These are phyloP conservation scores for Arbacia lixula DNA, from an alignment of 53 echinoderm and acorn worm genomes.

Conservation along the genomic window DNA sequence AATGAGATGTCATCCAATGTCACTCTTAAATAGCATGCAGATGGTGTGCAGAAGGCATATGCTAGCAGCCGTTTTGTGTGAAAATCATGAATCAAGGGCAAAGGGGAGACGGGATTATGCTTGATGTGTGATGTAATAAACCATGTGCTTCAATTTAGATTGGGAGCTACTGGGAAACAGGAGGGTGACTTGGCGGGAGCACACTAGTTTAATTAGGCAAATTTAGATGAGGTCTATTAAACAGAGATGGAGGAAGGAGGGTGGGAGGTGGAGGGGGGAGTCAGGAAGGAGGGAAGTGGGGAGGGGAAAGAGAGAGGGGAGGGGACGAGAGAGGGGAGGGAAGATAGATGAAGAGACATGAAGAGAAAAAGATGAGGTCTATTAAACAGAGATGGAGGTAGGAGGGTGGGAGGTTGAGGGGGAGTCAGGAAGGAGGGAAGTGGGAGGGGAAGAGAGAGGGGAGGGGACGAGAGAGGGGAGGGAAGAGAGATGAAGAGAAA, in stretches of 20 bases:
- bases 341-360: not conserved
- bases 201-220: no score
- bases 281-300: not conserved
- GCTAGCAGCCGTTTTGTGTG: no score
- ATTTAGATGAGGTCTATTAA: no score
- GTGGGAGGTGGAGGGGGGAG: not conserved
- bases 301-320: not conserved
- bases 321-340: not conserved
- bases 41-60: no score
- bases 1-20: no score
- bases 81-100: no score
- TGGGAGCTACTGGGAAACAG: no score
- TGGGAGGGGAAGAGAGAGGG: not conserved
- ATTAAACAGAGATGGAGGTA: not conserved
- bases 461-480: not conserved
- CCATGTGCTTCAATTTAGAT: no score
- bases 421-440: not conserved
- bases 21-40: no score
- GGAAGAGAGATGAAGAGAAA: not conserved
- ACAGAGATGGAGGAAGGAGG: not conserved
- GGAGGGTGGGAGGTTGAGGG: not conserved
- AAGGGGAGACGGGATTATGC: no score
- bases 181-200: no score
- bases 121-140: no score
- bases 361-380: not conserved